Evolutionary conservation across 2,113 vertebrate species (phyloP).

Genomic region (Centrocercus urophasianus): DNA sequence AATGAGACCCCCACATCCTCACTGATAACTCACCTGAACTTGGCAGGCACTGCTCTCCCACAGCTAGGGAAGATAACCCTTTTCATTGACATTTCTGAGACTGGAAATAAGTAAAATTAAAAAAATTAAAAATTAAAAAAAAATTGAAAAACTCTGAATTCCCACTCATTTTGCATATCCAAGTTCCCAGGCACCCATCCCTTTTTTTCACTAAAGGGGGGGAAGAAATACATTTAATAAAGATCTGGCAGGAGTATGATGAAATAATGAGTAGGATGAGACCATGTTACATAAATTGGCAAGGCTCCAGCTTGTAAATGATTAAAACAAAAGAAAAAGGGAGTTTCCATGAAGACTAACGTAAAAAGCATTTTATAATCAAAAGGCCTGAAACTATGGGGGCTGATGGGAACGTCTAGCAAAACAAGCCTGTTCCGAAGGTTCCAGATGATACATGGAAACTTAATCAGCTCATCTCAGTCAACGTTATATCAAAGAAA

Average conservation of each 20-base stretch:
- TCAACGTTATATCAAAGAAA: slow-evolving; percentile 66
- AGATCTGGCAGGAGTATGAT: slow-evolving; percentile 67
- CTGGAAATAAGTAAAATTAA: neutral
- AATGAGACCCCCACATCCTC: neutral
- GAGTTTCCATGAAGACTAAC: slow-evolving; percentile 71
- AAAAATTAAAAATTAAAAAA: neutral
- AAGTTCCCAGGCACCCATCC: slow-evolving; percentile 68
- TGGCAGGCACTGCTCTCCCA: neutral
- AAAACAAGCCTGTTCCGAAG: slow-evolving; percentile 68
- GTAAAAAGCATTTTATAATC: slow-evolving; percentile 75
- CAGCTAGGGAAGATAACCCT: neutral
- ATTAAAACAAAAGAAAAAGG: slow-evolving; percentile 75
- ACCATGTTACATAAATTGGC: slow-evolving; percentile 73
- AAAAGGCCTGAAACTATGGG: slow-evolving; percentile 71
- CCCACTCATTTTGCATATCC: slow-evolving; percentile 69
- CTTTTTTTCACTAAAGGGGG: slow-evolving; percentile 32
- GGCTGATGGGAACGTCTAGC: slow-evolving; percentile 72
- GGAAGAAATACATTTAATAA: slow-evolving; percentile 67
- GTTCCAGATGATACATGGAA: slow-evolving; percentile 67
- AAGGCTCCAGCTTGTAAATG: slow-evolving; percentile 65
- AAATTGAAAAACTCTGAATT: slow-evolving; percentile 18
- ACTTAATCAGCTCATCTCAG: slow-evolving; percentile 69
- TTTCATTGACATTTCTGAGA: slow-evolving; percentile 18
- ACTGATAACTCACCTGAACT: neutral
- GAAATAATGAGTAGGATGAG: slow-evolving; percentile 75